A percentile compares a stretch with the other conserved stretches of the same genome.
These are phyloP conservation scores for Macquaria ambigua DNA, from an alignment of 2,113 vertebrate genomes.

Conservation along the genomic window DNA sequence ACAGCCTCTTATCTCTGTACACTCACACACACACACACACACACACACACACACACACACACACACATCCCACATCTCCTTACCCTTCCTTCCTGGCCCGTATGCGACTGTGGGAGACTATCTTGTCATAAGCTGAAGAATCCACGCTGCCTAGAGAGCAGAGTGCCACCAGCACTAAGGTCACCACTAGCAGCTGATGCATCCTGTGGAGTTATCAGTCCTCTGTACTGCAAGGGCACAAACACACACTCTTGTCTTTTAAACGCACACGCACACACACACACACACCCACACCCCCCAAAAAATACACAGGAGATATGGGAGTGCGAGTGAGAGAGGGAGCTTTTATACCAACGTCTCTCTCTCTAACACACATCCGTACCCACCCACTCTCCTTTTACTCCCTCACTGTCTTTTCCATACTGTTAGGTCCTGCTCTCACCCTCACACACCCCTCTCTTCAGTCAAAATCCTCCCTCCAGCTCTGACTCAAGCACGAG, in stretches of 20 bases:
- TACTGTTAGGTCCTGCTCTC: conserved; percentile 78
- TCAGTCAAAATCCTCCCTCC: conserved; percentile 46
- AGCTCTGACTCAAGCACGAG: conserved; percentile 9
- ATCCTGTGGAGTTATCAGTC: conserved; percentile 83
- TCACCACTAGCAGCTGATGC: conserved; percentile 83
- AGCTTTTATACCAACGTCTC: conserved; percentile 90
- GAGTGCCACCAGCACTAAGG: conserved; percentile 82
- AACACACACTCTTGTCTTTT: conserved; percentile 52
- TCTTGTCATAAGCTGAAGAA: conserved; percentile 95
- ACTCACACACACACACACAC: no score
- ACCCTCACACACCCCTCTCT: conserved; percentile 51
- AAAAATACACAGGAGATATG: conserved; percentile 83
- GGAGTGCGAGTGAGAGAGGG: conserved; percentile 72
- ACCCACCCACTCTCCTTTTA: conserved; percentile 72
- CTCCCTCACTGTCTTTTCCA: conserved; percentile 67
- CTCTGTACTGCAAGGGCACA: conserved; percentile 62
- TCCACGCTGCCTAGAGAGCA: conserved; percentile 84
- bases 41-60: no score
- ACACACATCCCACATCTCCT: conserved; percentile 73
- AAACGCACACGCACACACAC: conserved; percentile 33
- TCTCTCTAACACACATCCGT: conserved; percentile 73
- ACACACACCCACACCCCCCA: not conserved
- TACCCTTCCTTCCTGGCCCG: conserved; percentile 95
- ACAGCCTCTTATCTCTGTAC: no score
- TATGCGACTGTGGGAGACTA: conserved; percentile 95